phyloP scores from a whole-genome alignment of 2,888 invertebrate genomes.

The Agriotes lineatus region DNA sequence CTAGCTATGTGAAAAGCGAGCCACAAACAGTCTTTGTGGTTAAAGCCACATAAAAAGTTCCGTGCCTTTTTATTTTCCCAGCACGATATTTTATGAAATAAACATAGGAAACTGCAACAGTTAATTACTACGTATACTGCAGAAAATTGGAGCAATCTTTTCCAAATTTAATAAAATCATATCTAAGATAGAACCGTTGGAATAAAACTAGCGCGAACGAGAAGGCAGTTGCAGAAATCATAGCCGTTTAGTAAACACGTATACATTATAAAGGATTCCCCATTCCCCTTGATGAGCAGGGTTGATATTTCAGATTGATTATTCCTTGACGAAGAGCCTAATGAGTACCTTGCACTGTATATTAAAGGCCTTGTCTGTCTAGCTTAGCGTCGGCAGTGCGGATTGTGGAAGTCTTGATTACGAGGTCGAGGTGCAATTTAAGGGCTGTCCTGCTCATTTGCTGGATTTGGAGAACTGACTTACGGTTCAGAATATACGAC shows the following conservation, averaged over 20 bases:
- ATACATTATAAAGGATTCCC: constrained; percentile 32
- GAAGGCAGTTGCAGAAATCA: constrained; percentile 1
- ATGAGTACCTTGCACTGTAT: constrained; percentile 49
- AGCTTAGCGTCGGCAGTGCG: constrained; percentile 44
- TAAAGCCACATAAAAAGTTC: too few relatives aligned
- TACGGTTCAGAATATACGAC: constrained; percentile 48
- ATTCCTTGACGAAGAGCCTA: constrained; percentile 51
- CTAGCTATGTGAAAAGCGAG: too few relatives aligned
- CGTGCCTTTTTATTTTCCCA: too few relatives aligned
- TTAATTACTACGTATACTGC: too few relatives aligned
- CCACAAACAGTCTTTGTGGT: too few relatives aligned
- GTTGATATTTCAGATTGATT: constrained; percentile 50
- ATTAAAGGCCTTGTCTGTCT: constrained; percentile 49
- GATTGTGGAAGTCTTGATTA: constrained; percentile 51
- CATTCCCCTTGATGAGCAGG: constrained; percentile 39
- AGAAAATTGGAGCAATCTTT: too few relatives aligned
- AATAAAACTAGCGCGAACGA: not conserved
- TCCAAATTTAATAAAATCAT: too few relatives aligned
- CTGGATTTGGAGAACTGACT: constrained; percentile 47
- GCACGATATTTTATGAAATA: too few relatives aligned
- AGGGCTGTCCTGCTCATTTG: constrained; percentile 46
- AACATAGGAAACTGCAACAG: too few relatives aligned
- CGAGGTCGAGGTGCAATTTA: constrained; percentile 47
- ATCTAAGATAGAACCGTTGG: too few relatives aligned
- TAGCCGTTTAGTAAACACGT: constrained; percentile 21